Evolutionary conservation across 2,797 vertebrate species (phyloP).

Genomic region (Hylomyscus alleni): DNA sequence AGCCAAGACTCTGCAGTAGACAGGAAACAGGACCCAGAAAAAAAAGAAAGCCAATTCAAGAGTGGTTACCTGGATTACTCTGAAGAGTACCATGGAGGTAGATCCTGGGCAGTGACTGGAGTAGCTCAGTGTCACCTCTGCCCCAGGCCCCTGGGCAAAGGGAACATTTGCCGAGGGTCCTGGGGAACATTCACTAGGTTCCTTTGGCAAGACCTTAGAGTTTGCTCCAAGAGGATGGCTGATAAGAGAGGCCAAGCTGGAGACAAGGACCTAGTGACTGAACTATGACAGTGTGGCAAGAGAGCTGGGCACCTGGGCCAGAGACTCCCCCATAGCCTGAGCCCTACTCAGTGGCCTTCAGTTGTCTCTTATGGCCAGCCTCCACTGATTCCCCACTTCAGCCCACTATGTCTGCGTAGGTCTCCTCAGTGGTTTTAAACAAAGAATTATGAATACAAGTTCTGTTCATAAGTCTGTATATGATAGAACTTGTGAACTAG

Average conservation of each 20-base stretch:
- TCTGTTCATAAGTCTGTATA: neutral
- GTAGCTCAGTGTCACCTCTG: neutral
- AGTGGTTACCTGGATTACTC: neutral
- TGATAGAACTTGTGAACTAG: neutral
- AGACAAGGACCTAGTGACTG: neutral
- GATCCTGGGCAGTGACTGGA: neutral
- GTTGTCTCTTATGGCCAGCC: neutral
- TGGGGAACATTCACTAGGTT: neutral
- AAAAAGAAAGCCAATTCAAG: neutral
- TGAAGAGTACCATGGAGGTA: neutral
- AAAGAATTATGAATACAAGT: neutral
- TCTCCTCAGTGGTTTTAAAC: constrained; percentile 11
- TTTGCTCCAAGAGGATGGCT: neutral
- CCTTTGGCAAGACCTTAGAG: neutral
- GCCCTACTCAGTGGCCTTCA: accelerated
- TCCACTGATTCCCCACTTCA: neutral
- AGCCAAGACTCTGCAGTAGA: constrained; percentile 12
- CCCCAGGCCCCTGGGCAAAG: too few relatives aligned
- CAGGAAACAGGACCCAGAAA: neutral
- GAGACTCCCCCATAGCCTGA: accelerated
- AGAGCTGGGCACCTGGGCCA: too few relatives aligned
- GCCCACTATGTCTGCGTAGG: neutral
- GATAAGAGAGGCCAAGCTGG: neutral
- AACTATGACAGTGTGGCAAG: neutral
- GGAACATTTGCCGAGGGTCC: neutral